Evolutionary conservation across 2,888 invertebrate species (phyloP), one percentile per base, ranked within the genome.

Genomic region (Tipula lateralis): DNA sequence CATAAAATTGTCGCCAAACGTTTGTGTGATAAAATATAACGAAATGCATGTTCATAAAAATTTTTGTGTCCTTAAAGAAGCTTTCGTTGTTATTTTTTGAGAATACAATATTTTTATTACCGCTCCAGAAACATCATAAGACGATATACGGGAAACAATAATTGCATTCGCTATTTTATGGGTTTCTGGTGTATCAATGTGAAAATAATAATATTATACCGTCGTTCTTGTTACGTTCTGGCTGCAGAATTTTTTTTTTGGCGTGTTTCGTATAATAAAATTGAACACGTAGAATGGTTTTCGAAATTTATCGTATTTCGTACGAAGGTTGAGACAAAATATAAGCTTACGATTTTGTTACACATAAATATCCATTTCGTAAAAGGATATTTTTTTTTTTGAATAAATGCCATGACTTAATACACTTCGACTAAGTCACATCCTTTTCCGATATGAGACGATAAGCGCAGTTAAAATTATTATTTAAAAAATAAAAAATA

Each of bases 1-100:
- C 44, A 50, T 50, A 66, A 66, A 66, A 66, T 66, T 66, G 66
- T 19, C 66, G 66, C 66, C 66, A 66, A 66, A 66, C 66, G 66
- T 66, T 66, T 19, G 66, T 9, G 66, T 66, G 66, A 66, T 66
- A 66, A 66, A 66, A 19, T 24, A 66, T 66, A 66, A 44, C n/a
- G 4, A n/a, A n/a, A n/a, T 44, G 3, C 16, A 44, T 44, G 44
- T 16, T 9, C 66, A 66, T 13, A 66, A 66, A 19, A 66, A n/a
- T 44, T 24, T 66, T 66, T 24, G 66, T 24, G 66, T 66, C 66
- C 66, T 66, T 66, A 66, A 66, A 24, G 66, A 9, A 24, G 24
- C 12, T 24, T 66, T 66, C 24, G 2, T 66, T 24, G 24, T 66
- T 66, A 24, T 66, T 66, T 66, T 66, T 7, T 3, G 7, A 7